Evolutionary conservation across 2,888 invertebrate species (phyloP), one percentile per base, ranked within the genome.

Genomic region (Cephalotes varians): DNA sequence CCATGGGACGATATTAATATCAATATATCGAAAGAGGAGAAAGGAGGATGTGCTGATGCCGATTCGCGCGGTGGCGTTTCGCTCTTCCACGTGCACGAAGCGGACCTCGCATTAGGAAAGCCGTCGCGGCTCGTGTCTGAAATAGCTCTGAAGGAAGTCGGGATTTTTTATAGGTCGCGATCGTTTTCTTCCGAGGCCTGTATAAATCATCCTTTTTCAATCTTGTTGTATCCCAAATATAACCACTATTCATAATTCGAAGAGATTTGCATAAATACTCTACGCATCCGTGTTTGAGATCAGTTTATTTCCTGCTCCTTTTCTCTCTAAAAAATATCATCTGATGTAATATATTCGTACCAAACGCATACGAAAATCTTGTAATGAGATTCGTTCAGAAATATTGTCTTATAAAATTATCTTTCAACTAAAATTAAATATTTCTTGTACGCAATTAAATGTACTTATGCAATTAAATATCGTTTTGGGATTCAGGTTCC

Each of bases 1-100:
- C 84, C 85, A 87, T 86, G 85, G 81, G 86, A 74, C 81, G 83
- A 74, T 90, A 92, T 92, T 92, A 92, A 92, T 92, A 91, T 92
- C 92, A 92, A 92, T 91, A 89, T 88, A 81, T 81, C 79, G 79
- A 83, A 28, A 64, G 65, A 64, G 47, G 7, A 34, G 34, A 18
- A 69, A 40, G 54, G 67, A 40, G n/a, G 54, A 31, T 18, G 82
- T 83, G 84, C 81, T 79, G 69, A 81, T 67, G 6, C 56, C 58
- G 34, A 25, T 31, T 37, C 37, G 21, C 28, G 49, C 47, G 77
- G 54, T 65, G 67, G 28, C n/a, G 18, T 80, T 77, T 77, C 56
- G 62, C 40, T 54, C 56, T 65, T 62, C 10, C 74, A 44, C 44
- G 28, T 37, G 18, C 40, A 10, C 37, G 58, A 65, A 62, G 25